Percentiles rank a stretch among this genome's conserved stretches.
phyloP scores from a whole-genome alignment of 2,888 invertebrate species.

The Scrobipalpa costella region DNA sequence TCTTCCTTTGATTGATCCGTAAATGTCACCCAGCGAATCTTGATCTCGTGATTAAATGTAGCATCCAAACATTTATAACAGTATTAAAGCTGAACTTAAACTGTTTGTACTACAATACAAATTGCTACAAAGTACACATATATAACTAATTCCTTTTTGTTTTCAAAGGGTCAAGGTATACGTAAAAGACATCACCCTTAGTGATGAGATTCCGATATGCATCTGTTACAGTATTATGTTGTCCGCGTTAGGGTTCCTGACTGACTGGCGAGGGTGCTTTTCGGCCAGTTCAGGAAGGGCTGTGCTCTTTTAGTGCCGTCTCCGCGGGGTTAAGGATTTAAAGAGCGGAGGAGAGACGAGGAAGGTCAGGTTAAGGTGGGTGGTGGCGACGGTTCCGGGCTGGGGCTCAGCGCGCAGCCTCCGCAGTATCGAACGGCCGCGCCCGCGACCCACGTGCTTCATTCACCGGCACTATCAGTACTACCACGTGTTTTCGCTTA shows the following conservation, averaged over 20 bases:
- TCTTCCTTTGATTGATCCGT: too few species aligned
- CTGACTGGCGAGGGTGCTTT: conserved; percentile 50
- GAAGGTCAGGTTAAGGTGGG: conserved; percentile 54
- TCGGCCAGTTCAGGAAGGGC: conserved; percentile 51
- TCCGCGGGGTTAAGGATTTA: conserved; percentile 40
- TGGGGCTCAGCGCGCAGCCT: conserved; percentile 65
- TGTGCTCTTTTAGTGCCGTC: conserved; percentile 42
- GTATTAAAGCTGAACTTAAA: too few species aligned
- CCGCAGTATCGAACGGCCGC: conserved; percentile 69
- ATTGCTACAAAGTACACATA: too few species aligned
- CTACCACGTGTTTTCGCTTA: conserved; percentile 34
- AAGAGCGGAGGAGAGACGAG: conserved; percentile 33
- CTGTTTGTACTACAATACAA: too few species aligned
- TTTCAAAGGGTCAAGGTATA: conserved; percentile 34
- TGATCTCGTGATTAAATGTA: too few species aligned
- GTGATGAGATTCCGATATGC: not conserved
- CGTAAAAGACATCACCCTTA: not conserved
- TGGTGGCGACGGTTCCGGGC: conserved; percentile 48
- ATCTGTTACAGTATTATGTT: conserved; percentile 18
- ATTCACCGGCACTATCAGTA: conserved; percentile 63
- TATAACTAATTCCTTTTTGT: not conserved
- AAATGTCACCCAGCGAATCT: too few species aligned
- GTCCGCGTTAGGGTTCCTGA: too few species aligned
- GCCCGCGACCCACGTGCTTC: conserved; percentile 63
- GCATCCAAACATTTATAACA: too few species aligned